Base-by-base conservation (phyloP, 2,113 vertebrate species). In the Sinocyclocheilus anshuiensis region DNA sequence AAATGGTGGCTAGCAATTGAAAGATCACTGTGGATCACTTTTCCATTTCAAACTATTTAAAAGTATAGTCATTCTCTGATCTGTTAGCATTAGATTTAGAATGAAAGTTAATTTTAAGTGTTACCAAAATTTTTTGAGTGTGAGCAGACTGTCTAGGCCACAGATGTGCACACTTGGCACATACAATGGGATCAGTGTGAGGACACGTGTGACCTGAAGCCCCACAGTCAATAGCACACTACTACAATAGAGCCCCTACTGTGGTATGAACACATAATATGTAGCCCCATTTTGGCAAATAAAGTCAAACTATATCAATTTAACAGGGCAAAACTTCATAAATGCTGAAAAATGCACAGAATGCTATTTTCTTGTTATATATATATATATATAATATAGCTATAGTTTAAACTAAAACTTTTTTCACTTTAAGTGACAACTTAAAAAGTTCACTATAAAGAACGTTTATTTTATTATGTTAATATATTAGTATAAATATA, bases 191-290 rank as follows among this genome's bases (percentile, higher is more conserved):
- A 95, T 95, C 93, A 94, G 91, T 94, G 90, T 86, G 88, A 90
- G 93, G 93, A 91, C 95, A 95, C 94, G 94, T 95, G 95, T 92
- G 91, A 88, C 90, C 92, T 93, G 90, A 90, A 94, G 93, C 92
- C 92, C 85, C 50, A 88, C 90, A 91, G 92, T 94, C 91, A 92
- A 87, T 92, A 89, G 90, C 86, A 71, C 78, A 84, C 67, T 59
- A 57, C 84, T 85, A 94, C 93, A 94, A 94, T 91, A 80, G 92
- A 88, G 75, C 92, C 91, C 93, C 93, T 83, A 67, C 91, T 87
- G 93, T 29, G 94, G 86, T 0, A 85, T 90, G 85, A 90, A 87
- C 76, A 80, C 90, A 90, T 90, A 92, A 89, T 92, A 83, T 89
- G 90, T 84, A 88, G 63, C 11, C 85, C 90, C 65, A 92, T 91